phyloP scores from a whole-genome alignment of 2,113 vertebrate genomes.

The Cettia cetti region DNA sequence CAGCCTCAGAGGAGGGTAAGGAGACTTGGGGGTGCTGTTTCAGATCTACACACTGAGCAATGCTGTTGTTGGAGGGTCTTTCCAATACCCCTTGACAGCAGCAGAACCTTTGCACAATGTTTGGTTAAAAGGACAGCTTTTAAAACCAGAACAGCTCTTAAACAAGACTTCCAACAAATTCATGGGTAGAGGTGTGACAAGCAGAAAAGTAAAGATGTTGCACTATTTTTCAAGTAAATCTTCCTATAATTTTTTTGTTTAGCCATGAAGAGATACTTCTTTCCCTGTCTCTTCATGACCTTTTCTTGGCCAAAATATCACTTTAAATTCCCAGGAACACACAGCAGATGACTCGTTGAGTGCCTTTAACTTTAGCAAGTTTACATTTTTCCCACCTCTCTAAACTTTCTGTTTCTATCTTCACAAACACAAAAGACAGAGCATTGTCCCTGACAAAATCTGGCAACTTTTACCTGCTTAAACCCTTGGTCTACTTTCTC shows the following conservation, averaged over 20 bases:
- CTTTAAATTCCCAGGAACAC: background rate
- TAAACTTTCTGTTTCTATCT: background rate
- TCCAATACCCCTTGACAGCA: fast-evolving
- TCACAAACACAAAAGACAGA: background rate
- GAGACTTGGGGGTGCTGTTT: background rate
- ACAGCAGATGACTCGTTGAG: background rate
- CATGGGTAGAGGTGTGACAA: background rate
- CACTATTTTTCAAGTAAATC: background rate
- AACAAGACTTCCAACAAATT: background rate
- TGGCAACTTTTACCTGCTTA: background rate
- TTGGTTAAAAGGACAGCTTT: background rate
- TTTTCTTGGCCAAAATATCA: background rate
- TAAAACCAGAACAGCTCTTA: background rate
- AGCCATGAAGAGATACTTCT: background rate
- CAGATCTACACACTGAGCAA: background rate
- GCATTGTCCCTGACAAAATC: background rate
- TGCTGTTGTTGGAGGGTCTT: background rate
- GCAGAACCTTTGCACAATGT: background rate
- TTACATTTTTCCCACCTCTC: background rate
- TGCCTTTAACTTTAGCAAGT: background rate
- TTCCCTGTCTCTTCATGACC: background rate
- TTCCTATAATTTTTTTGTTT: background rate
- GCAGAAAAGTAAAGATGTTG: background rate
- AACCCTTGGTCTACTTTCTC: background rate
- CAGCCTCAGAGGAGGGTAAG: background rate